These are phyloP conservation scores for Microctenopoma lineatum DNA, from an alignment of 2,797 vertebrate species.

Conservation along the genomic window DNA sequence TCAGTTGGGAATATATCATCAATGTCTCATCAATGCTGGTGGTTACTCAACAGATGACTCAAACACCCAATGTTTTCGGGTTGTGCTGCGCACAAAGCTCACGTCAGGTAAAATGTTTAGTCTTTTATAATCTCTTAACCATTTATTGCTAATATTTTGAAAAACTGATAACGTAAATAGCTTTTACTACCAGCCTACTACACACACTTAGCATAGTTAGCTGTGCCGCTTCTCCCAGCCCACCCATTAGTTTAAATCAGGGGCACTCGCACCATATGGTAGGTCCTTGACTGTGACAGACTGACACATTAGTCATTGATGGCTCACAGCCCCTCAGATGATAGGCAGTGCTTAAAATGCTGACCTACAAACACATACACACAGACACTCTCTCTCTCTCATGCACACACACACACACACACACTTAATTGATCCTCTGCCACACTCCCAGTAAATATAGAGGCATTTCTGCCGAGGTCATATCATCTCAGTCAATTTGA, in stretches of 20 bases:
- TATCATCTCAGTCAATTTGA: constrained; percentile 48
- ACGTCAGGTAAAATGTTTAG: background rate
- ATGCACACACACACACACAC: constrained; percentile 30
- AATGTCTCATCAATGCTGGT: constrained; percentile 20
- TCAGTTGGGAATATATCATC: constrained; percentile 19
- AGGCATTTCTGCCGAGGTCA: constrained; percentile 52
- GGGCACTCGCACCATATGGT: constrained; percentile 73
- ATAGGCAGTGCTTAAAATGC: constrained; percentile 75
- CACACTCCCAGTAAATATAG: constrained; percentile 58
- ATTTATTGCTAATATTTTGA: constrained; percentile 31
- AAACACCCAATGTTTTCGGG: constrained; percentile 10
- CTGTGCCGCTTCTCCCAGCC: constrained; percentile 63
- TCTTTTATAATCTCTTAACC: constrained; percentile 20
- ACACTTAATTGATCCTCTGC: constrained; percentile 63
- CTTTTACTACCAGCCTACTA: constrained; percentile 18
- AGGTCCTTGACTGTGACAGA: constrained; percentile 79
- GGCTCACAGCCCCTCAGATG: constrained; percentile 76
- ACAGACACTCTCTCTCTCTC: background rate
- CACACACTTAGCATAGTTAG: constrained; percentile 47
- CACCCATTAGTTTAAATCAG: constrained; percentile 73
- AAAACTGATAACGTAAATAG: constrained; percentile 33
- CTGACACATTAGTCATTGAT: constrained; percentile 83
- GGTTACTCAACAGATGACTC: constrained; percentile 15
- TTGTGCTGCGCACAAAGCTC: background rate
- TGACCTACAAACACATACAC: constrained; percentile 71